Conservation (phyloP, 2,113 vertebrate species). For the Vicugna pacos region DNA sequence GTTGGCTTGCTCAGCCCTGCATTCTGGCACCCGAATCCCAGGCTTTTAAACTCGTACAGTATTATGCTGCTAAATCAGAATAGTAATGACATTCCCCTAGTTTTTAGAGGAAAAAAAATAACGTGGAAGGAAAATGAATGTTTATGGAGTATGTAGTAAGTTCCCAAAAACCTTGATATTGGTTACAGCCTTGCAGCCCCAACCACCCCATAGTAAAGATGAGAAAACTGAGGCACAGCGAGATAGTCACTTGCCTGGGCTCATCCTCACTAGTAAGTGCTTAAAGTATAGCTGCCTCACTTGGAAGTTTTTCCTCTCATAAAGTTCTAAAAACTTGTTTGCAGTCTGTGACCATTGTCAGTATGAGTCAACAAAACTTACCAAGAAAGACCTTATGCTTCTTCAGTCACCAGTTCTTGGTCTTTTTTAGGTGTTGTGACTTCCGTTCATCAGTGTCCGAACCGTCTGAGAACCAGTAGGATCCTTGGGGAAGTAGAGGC, state of each 20-base stretch:
- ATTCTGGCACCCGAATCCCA: not conserved
- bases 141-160: not conserved
- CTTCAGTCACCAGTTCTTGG: not conserved
- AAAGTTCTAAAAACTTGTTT: not conserved
- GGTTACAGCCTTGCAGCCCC: not conserved
- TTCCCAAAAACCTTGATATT: conserved; percentile 15
- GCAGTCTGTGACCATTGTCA: not conserved
- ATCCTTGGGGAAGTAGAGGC: not conserved
- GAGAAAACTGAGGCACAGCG: not conserved
- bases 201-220: not conserved
- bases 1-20: not conserved
- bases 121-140: not conserved
- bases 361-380: conserved; percentile 5
- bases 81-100: not conserved
- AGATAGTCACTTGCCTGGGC: not conserved
- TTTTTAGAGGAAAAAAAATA: not conserved
- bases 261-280: not conserved
- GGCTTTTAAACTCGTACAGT: conserved; percentile 10
- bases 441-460: not conserved
- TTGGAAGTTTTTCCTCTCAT: not conserved
- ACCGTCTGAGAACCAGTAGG: not conserved
- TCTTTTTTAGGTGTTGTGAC: not conserved
- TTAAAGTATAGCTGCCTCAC: not conserved
- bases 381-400: not conserved
- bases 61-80: conserved; percentile 43